Conservation (phyloP, 2,797 vertebrate genomes). For the Sphenopsis melanotis region DNA sequence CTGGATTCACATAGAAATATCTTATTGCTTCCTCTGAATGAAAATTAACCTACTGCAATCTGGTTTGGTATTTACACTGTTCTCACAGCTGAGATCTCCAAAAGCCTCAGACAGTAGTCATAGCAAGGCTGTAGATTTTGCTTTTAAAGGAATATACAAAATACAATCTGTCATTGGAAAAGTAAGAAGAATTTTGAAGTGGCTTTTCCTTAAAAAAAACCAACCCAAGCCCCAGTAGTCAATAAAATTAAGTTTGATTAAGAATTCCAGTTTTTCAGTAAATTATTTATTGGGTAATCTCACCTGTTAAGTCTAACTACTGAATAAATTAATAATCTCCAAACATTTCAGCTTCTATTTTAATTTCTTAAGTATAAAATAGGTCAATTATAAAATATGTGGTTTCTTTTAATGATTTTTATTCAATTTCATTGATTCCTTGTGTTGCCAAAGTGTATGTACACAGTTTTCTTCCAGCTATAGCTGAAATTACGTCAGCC, state of each 20-base stretch:
- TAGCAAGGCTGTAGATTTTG: background rate
- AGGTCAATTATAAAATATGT: background rate
- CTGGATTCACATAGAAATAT: background rate
- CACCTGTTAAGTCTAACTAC: background rate
- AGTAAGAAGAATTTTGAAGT: background rate
- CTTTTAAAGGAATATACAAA: background rate
- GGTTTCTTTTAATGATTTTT: background rate
- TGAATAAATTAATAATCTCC: background rate
- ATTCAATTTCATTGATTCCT: background rate
- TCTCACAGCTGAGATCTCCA: background rate
- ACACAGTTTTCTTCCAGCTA: background rate
- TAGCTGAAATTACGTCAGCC: background rate
- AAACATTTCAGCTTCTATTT: conserved; percentile 34
- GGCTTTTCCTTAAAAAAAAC: background rate
- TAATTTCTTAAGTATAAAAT: background rate
- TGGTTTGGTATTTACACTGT: background rate
- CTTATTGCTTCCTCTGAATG: background rate
- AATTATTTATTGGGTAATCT: background rate
- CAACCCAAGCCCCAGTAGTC: background rate
- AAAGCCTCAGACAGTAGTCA: background rate
- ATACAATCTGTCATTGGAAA: background rate
- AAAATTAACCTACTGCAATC: background rate
- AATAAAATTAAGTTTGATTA: background rate
- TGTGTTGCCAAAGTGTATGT: background rate
- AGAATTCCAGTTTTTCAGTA: background rate